Evolutionary conservation across 2,797 vertebrate species (phyloP).

Genomic region (Clarias platycephalus): DNA sequence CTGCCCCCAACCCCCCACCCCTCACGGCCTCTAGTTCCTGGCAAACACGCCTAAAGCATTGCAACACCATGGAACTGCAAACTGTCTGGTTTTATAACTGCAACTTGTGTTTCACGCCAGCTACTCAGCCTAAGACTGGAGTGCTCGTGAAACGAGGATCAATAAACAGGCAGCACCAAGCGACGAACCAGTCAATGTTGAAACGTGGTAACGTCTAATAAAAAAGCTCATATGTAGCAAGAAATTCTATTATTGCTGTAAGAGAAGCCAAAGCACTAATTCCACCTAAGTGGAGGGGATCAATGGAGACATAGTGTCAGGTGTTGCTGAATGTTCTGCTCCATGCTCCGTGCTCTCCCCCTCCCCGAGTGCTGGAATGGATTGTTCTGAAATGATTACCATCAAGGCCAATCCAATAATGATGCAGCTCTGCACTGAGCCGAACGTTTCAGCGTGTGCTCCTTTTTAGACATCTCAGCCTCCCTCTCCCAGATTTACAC

Average conservation of each 20-base stretch:
- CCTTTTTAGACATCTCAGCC: slow-evolving; percentile 30
- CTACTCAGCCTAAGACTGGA: slow-evolving; percentile 17
- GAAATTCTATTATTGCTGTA: slow-evolving; percentile 32
- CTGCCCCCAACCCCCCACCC: slow-evolving; percentile 13
- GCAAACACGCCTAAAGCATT: slow-evolving; percentile 14
- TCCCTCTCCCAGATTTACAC: slow-evolving; percentile 71
- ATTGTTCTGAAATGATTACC: slow-evolving; percentile 53
- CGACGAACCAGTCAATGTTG: neutral
- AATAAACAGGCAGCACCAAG: slow-evolving; percentile 27
- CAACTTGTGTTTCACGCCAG: slow-evolving; percentile 19
- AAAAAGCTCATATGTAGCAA: slow-evolving; percentile 1
- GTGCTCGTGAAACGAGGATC: slow-evolving; percentile 15
- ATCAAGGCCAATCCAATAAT: slow-evolving; percentile 55
- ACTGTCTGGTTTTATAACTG: slow-evolving; percentile 28
- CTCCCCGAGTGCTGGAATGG: slow-evolving; percentile 38
- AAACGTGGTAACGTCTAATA: slow-evolving; percentile 9
- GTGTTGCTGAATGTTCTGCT: slow-evolving; percentile 46
- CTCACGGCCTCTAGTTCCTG: neutral
- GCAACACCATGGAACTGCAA: slow-evolving; percentile 38
- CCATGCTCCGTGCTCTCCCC: slow-evolving; percentile 1
- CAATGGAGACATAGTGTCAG: slow-evolving; percentile 47
- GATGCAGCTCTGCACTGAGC: slow-evolving; percentile 50
- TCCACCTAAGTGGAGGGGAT: slow-evolving; percentile 37
- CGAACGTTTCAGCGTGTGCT: slow-evolving; percentile 9
- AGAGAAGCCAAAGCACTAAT: slow-evolving; percentile 16